A percentile compares a stretch with the other conserved stretches of the same genome.
Evolutionary conservation across 30 jellyfish, hydroid and myxozoan genomes (phyloP).

Genomic region (Aurelia aurita): DNA sequence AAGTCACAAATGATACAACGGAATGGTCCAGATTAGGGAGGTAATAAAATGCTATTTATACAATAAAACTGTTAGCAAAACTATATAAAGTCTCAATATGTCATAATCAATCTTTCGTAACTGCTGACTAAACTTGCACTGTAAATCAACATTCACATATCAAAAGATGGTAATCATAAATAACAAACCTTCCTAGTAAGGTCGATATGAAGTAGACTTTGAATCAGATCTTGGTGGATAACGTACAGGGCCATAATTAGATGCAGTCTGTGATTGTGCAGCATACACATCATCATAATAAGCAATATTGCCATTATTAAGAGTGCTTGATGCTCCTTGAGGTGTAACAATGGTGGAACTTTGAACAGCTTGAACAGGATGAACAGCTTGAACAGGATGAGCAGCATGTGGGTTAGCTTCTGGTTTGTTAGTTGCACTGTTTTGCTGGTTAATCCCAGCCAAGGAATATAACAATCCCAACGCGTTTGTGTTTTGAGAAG

Average conservation of each 20-base stretch:
- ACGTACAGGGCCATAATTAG: constrained; percentile 65
- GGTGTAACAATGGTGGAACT: no score
- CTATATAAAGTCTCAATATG: no score
- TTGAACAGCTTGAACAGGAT: background rate
- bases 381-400: background rate
- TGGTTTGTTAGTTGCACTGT: constrained; percentile 2
- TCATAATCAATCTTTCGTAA: no score
- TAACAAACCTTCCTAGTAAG: constrained; percentile 19
- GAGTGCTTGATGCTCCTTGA: no score
- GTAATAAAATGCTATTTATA: no score
- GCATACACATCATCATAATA: constrained; percentile 45
- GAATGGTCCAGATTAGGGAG: no score
- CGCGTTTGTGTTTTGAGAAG: constrained; percentile 3
- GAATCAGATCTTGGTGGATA: constrained; percentile 56
- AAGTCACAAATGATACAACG: no score
- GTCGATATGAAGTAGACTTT: constrained; percentile 42
- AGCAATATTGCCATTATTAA: no score
- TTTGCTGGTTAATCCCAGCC: constrained; percentile 30
- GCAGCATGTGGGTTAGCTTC: background rate
- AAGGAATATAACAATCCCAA: constrained; percentile 33
- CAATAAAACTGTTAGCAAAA: no score
- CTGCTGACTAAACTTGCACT: no score
- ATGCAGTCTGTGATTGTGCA: constrained; percentile 33
- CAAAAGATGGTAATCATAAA: no score
- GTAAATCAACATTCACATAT: no score